Evolutionary conservation across 2,797 vertebrate genomes (phyloP), one percentile per base, ranked within the genome.

Genomic region (Steatocranus sp.): DNA sequence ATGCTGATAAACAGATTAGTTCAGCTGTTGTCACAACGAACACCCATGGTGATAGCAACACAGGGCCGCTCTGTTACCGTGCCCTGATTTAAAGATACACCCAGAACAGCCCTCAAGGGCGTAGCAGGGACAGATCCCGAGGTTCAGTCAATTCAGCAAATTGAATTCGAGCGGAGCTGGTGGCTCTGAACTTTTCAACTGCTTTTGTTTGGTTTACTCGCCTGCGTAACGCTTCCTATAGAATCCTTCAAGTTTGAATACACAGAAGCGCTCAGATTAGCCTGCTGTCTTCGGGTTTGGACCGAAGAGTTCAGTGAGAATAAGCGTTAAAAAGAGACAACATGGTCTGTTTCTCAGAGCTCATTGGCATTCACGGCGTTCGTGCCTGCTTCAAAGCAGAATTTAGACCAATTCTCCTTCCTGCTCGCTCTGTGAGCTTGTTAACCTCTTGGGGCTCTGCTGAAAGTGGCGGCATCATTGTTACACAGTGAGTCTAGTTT

Each of bases 91-190:
- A 91, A 88, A 48, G 75, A 93, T 89, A 80, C 87, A 87, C 88
- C 79, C 76, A 23, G 84, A 87, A 91, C 76, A 84, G 63, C 82
- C 92, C 91, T 78, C 75, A 8, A 74, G 89, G 89, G 77, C 77
- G 83, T 75, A 80, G 75, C 79, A 79, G 48, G 32, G 86, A 79
- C 86, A 61, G 78, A 91, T 92, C 82, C 11, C 75, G 79, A 49
- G 77, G 74, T 88, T 85, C 82, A 91, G 93, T 96, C 95, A 93
- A 92, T 95, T 84, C 80, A 82, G 77, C 80, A 91, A 92, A 94
- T 95, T 88, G 88, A 93, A 88, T 87, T 75, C 34, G 89, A 91
- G 83, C 10, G 3, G 82, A 61, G 83, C 61, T 74, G 73, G 79
- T 84, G 89, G 63, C 85, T 86, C 81, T 82, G 82, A 92, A 91